phyloP scores from a whole-genome alignment of 2,888 invertebrate genomes.

The Corythucha ciliata region DNA sequence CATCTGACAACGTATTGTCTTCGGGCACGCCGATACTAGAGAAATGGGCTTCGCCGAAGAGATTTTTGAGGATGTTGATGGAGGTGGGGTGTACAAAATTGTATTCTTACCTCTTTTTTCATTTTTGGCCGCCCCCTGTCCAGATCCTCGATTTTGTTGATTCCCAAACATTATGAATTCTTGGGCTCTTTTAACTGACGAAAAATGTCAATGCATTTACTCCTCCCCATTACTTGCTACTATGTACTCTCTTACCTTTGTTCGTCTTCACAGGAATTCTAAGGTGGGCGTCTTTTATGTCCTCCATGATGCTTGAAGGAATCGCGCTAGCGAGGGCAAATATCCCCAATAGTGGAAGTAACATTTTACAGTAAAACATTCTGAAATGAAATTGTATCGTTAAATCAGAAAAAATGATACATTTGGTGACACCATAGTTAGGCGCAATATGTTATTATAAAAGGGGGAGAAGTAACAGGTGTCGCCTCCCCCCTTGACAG shows the following conservation, averaged over 20 bases:
- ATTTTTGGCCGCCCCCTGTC: constrained; percentile 29
- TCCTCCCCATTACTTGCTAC: too few relatives aligned
- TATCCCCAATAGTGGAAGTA: constrained; percentile 34
- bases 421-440: too few relatives aligned
- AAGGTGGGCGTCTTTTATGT: constrained; percentile 38
- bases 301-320: constrained; percentile 38
- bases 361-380: too few relatives aligned
- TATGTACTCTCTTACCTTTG: constrained; percentile 38
- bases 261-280: constrained; percentile 37
- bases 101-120: constrained; percentile 37
- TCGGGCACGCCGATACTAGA: too few relatives aligned
- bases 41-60: too few relatives aligned
- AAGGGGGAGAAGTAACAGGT: too few relatives aligned
- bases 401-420: too few relatives aligned
- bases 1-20: constrained; percentile 22
- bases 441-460: too few relatives aligned
- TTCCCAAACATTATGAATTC: constrained; percentile 44
- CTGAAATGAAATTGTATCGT: too few relatives aligned
- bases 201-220: not conserved
- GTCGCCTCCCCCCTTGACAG: too few relatives aligned
- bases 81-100: too few relatives aligned
- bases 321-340: constrained; percentile 36
- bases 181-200: constrained; percentile 42
- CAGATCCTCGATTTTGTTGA: constrained; percentile 41
- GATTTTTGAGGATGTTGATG: too few relatives aligned